A percentile compares a stretch with the other conserved stretches of the same genome.
Evolutionary conservation across 2,888 invertebrate genomes (phyloP).

Genomic region (Allolobophora icterica): DNA sequence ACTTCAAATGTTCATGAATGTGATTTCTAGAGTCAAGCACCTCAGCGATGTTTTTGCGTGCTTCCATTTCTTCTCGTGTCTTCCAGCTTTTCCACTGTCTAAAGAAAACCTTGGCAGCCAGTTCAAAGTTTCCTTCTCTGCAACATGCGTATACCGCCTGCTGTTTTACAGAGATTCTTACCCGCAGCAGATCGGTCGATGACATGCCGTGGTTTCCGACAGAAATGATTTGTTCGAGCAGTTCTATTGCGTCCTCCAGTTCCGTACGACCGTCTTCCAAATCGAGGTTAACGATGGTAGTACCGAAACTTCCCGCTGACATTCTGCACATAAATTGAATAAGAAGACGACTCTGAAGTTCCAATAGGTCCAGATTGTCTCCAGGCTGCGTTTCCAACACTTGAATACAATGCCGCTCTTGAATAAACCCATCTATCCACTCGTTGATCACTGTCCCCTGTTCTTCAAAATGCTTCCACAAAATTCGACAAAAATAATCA

Average conservation of each 20-base stretch:
- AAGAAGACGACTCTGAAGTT: constrained; percentile 8
- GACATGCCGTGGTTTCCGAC: constrained; percentile 18
- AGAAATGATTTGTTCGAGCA: neutral
- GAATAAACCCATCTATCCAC: neutral
- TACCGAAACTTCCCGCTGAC: neutral
- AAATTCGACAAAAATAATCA: neutral
- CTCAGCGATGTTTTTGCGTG: neutral
- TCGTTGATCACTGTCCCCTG: neutral
- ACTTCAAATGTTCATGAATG: neutral
- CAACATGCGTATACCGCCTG: constrained; percentile 25
- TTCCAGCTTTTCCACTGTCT: constrained; percentile 24
- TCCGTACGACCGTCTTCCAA: neutral
- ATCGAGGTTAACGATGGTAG: neutral
- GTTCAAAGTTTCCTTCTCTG: constrained; percentile 28
- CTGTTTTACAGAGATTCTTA: neutral
- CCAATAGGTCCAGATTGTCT: neutral
- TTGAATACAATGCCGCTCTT: neutral
- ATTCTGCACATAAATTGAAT: constrained; percentile 18
- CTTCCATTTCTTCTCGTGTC: neutral
- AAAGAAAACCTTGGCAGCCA: constrained; percentile 30
- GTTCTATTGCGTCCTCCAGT: neutral
- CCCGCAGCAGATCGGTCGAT: neutral
- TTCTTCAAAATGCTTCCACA: constrained; percentile 23
- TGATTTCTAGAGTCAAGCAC: constrained; percentile 25
- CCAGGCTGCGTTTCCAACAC: neutral